Base-by-base conservation (phyloP, 2,888 invertebrate genomes). In the Arge pagana region DNA sequence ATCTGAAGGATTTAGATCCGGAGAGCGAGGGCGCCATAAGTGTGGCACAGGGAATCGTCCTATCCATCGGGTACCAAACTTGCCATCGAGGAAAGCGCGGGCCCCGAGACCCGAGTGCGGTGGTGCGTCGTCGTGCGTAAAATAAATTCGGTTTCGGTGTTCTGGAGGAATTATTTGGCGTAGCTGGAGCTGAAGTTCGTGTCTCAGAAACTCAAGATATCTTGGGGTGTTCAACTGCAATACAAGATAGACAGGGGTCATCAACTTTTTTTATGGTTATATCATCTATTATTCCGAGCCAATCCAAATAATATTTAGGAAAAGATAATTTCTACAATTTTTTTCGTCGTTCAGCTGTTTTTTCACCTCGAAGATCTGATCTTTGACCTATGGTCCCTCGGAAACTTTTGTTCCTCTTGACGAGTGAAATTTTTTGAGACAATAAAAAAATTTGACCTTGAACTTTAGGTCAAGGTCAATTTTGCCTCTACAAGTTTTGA, bases 41-140 rank as follows among this genome's bases (percentile, higher is more conserved):
- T 23, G 26, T 3, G 48, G 53, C n/a, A 55, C 50, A 36, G 60
- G 56, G 16, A 56, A 59, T 43, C 59, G 51, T 35, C 61, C 60
- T 35, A 64, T 59, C 63, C 61, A 63, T 18, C 58, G 50, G 28
- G 51, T 39, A 48, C 45, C 52, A 43, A 57, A 63, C 23, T 26
- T 37, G 18, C 43, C 50, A 48, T 54, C 42, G 26, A 63, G 49
- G 52, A 55, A 58, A 24, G 49, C 39, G 40, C 58, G 54, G 28
- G 54, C 60, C 53, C 50, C 26, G n/a, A n/a, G n/a, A n/a, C n/a
- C n/a, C n/a, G 52, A 63, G 52, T 63, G 59, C 4, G 59, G 45
- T 31, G 59, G 62, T 21, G 57, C 58, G n/a, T n/a, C n/a, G n/a
- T n/a, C n/a, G n/a, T n/a, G n/a, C n/a, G 78, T 54, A 16, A 48